Base-by-base conservation (phyloP, 2,888 invertebrate species). In the Anorthoa munda region DNA sequence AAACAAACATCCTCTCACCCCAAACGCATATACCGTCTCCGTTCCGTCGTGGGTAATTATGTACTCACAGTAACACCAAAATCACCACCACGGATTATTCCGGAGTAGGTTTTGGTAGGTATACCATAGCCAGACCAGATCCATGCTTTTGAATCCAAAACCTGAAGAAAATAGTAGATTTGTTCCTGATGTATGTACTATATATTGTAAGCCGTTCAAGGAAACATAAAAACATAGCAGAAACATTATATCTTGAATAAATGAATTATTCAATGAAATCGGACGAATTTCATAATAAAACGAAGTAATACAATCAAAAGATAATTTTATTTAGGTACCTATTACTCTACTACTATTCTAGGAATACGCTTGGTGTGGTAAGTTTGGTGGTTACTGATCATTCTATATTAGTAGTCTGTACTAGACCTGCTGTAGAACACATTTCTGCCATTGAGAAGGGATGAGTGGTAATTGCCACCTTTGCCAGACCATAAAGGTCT, bases 201-300 rank as follows among this genome's bases (percentile, higher is more conserved):
- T n/a, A n/a, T n/a, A 21, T 15, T 51, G 50, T 39, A 18, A 64
- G 53, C 11, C 23, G 2, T 4, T 1, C 11, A 53, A 67, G 60
- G n/a, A 67, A 67, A 66, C 53, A 23, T 45, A 26, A 7, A n/a
- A 13, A n/a, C 9, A 18, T 66, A 55, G 39, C 39, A 39, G 39
- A 9, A 66, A 31, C 21, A 31, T 39, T 39, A 39, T 39, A 39
- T 39, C 1, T 39, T 39, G 39, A 39, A 39, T 39, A 26, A 66
- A 55, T 66, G 7, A 46, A 66, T 70, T 46, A 70, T 66, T 70
- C 31, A 70, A 48, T 48, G 31, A 21, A n/a, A 18, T 21, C 11
- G 26, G 69, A 17, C 39, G 39, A 66, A 55, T 26, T 66, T 53
- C 68, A 51, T 51, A 51, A 65, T 17, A 51, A 51, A n/a, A 39